Evolutionary conservation across 2,888 invertebrate species (phyloP), one percentile per base, ranked within the genome.

Genomic region (Orthonychiurus folsomi): DNA sequence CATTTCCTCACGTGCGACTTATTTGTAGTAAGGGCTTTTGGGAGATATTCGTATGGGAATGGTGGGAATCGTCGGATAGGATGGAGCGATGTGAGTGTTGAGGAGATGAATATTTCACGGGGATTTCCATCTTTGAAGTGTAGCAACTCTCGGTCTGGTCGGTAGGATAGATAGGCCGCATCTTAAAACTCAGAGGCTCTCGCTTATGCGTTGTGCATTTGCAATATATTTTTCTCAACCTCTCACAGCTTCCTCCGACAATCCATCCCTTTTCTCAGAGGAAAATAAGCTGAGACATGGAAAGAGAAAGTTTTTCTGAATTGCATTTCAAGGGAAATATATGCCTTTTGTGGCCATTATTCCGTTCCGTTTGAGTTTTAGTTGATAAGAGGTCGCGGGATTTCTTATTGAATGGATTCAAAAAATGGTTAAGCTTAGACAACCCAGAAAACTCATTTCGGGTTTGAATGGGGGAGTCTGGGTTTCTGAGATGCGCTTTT

Each of bases 31-130:
- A 26, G 56, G 56, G n/a, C 3, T 26, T 26, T 23, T 61, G 58
- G 52, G 37, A 26, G 56, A 50, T 28, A 48, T 50, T 37, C 54
- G 37, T 21, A 66, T 28, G 23, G 47, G 50, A 21, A 9, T 2
- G 15, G 20, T 1, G n/a, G 3, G 23, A n/a, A n/a, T n/a, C n/a
- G n/a, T n/a, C n/a, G n/a, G n/a, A n/a, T n/a, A 37, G 37, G 37
- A 37, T 9, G 37, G 9, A 37, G 50, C 3, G 63, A 67, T 63
- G 63, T 61, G 66, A 66, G 68, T 69, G 71, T 67, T 68, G 68
- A 71, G 68, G 69, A 69, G 66, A 70, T 70, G 70, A 70, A 72
- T 72, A 70, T 72, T 69, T 70, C 68, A 70, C 68, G 64, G 68
- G 69, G 68, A 69, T 70, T 70, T 72, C 67, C 68, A 21, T 61